Base-by-base conservation (phyloP, 2,888 invertebrate genomes). In the Drosophila lacicola region DNA sequence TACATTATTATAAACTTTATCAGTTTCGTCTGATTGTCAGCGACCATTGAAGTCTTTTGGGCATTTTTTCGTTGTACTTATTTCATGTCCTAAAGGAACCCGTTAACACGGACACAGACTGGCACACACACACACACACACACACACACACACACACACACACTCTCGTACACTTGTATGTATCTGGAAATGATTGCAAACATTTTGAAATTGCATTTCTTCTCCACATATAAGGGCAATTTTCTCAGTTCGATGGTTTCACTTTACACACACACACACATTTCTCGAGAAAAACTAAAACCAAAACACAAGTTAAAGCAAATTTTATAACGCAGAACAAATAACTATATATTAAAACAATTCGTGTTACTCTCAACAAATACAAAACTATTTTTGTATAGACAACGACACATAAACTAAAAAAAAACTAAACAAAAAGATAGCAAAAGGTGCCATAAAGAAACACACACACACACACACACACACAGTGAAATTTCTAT, bases 171-270 rank as follows among this genome's bases (percentile, higher is more conserved):
- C 17, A 17, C 17, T 70, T 82, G 72, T 71, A 68, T 80, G 60
- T 74, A 53, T 78, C 77, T 71, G 73, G 70, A 70, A 64, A 64
- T 61, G 66, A 39, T 86, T 82, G 88, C 71, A 82, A 70, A 83
- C 51, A 70, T 78, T 88, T 83, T 70, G 39, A 72, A 83, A 85
- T 88, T 83, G 88, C 83, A 83, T 90, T 86, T 90, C 65, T 82
- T 80, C 76, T 80, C 76, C 82, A 82, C 70, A 58, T 55, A 68
- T 70, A 54, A 73, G 51, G 39, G 89, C 82, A 88, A 90, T 90
- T 85, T 88, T 90, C 90, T 90, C 90, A 90, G 90, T 90, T 90
- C 88, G 78, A 91, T 91, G 90, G 90, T 90, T 90, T 90, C 90
- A n/a, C n/a, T n/a, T n/a, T n/a, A n/a, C n/a, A n/a, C n/a, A 17